Evolutionary conservation across 2,888 invertebrate genomes (phyloP), one percentile per base, ranked within the genome.

Genomic region (Cerastoderma edule): DNA sequence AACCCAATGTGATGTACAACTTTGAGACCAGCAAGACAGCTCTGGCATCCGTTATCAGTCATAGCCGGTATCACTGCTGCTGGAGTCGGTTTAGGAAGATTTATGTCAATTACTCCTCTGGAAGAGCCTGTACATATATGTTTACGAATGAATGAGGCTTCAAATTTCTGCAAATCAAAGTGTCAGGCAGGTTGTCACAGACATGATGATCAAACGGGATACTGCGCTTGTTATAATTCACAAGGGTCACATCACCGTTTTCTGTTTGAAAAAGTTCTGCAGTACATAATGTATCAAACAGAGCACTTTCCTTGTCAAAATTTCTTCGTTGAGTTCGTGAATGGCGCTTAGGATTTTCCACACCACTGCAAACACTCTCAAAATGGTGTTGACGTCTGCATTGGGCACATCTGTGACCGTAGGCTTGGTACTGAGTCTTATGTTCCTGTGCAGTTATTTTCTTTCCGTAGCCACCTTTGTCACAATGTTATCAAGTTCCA

Each of bases 21-120:
- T 24, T 81, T 79, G 72, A 22, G 54, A 10, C 85, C 84, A 22
- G 81, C 80, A 22, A 87, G 83, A 48, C 83, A 87, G 44, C 83
- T 78, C 57, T 87, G 85, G 66, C 81, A 84, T 24, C 82, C 76
- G 1, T 78, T 83, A 64, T 84, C n/a, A n/a, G n/a, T n/a, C n/a
- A n/a, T n/a, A n/a, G n/a, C n/a, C n/a, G n/a, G n/a, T n/a, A n/a
- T n/a, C n/a, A n/a, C n/a, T n/a, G n/a, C n/a, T n/a, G n/a, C n/a
- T n/a, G n/a, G n/a, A n/a, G n/a, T n/a, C n/a, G n/a, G n/a, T n/a
- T n/a, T n/a, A n/a, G n/a, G n/a, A n/a, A n/a, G n/a, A n/a, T n/a
- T n/a, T n/a, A n/a, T n/a, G n/a, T n/a, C n/a, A n/a, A n/a, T n/a
- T n/a, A n/a, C n/a, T n/a, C n/a, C n/a, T n/a, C n/a, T n/a, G n/a